Evolutionary conservation across 1,140 invertebrate species (phyloP), one percentile per base, ranked within the genome.

Genomic region (Chionoecetes opilio): DNA sequence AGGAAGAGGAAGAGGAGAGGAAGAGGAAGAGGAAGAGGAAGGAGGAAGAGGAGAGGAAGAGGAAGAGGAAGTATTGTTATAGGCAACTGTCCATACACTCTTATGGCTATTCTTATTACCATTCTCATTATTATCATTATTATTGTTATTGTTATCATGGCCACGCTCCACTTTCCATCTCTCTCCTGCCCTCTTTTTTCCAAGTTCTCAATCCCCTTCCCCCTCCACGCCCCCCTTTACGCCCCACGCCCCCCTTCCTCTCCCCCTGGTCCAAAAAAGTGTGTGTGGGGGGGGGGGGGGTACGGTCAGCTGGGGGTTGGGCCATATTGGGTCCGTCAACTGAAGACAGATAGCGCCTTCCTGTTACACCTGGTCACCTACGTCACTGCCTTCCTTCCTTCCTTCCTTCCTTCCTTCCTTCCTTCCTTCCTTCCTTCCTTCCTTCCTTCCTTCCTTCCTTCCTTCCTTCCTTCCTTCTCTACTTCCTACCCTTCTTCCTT

Each of bases 361-460:
- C 21, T 75, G 63, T 75, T 75, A 75, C 63, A 75, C 63, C 63
- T 75, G 63, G 9, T 75, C 63, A 75, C 63, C 63, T 26, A n/a
- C 21, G 6, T 75, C n/a, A 75, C 63, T 75, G 6, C 63, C 41
- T 75, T 75, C 63, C 63, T n/a, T n/a, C 63, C n/a, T 75, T 75
- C 63, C 63, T 75, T 75, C 63, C 63, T 75, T n/a, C 63, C 53
- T 75, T 75, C 53, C 53, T 75, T 26, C 53, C 26, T 75, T 75
- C 53, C 26, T 6, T 75, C 26, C 21, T 75, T 3, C 21, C 26
- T 75, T 75, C 53, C 53, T 75, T 75, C 53, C 6, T 26, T 75
- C 53, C 8, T 75, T 75, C 21, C 53, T 21, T 75, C 21, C 2
- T 21, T 75, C 26, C 6, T 75, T 75, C 53, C 53, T 6, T 75